Percentiles rank a stretch among this genome's conserved stretches.
These are phyloP conservation scores for Corythornis cristatus DNA, from an alignment of 2,113 vertebrate species.

Conservation along the genomic window DNA sequence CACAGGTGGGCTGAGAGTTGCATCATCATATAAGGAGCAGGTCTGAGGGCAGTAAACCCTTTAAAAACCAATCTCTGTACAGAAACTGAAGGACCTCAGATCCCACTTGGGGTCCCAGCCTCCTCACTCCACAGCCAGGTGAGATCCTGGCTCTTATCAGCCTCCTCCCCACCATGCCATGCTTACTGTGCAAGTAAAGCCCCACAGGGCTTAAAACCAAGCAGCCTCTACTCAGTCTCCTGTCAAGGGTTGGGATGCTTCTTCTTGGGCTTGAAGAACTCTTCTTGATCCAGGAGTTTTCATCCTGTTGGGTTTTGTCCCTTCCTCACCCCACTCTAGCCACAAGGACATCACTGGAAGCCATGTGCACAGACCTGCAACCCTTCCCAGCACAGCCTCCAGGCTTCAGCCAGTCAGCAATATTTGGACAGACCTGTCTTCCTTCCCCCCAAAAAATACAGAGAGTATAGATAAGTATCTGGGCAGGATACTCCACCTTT, in stretches of 20 bases:
- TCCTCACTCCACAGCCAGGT: background rate
- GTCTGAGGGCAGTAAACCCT: background rate
- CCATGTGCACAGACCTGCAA: rapidly evolving
- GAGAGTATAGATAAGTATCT: background rate
- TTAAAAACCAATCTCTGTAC: background rate
- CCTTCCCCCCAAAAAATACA: rapidly evolving
- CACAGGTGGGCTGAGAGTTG: background rate
- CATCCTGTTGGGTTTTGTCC: background rate
- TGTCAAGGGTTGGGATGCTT: background rate
- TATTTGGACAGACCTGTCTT: background rate
- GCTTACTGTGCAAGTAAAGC: background rate
- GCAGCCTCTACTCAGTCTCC: background rate
- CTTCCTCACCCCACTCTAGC: background rate
- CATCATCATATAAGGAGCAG: background rate
- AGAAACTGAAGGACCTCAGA: background rate
- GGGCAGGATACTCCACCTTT: background rate
- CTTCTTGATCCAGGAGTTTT: background rate
- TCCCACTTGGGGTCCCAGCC: background rate
- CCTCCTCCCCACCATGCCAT: background rate
- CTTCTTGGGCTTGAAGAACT: background rate
- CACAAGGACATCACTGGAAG: background rate
- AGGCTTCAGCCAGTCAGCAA: background rate
- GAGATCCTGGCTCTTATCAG: background rate
- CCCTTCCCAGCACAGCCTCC: background rate
- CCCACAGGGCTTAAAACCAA: background rate